Base-by-base conservation (phyloP, 2,113 vertebrate species). In the Heterocephalus glaber region DNA sequence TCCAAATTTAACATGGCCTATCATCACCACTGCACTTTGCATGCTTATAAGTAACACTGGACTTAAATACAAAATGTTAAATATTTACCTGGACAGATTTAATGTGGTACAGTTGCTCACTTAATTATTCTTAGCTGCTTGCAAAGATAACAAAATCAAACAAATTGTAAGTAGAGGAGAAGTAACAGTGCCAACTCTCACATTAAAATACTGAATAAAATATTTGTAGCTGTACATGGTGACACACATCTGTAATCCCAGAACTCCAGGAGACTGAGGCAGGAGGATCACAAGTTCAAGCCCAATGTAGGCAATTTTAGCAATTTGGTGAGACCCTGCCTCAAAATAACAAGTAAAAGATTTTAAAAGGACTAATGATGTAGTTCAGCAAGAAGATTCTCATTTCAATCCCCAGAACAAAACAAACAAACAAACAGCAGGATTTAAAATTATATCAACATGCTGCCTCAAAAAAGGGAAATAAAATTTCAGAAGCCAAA, bases 91-190 rank as follows among this genome's bases (percentile, higher is more conserved):
- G n/a, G n/a, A n/a, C n/a, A n/a, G n/a, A n/a, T n/a, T n/a, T n/a
- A n/a, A 66, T 7, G 47, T 86, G 58, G 94, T 24, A 72, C 28
- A 81, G 35, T 11, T 80, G 1, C 35, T 91, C 10, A 44, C 7
- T 72, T 16, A 89, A n/a, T n/a, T n/a, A 65, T 35, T 91, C 2
- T 63, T 89, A 82, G n/a, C n/a, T n/a, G 83, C 16, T 93, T 82
- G 33, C 10, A 94, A 92, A 90, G 33, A 92, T 56, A 88, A n/a
- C n/a, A 88, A 52, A 96, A 95, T 63, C n/a, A n/a, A n/a, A n/a
- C 16, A 93, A 90, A 92, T 38, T 84, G 24, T 68, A 83, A 86
- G 24, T 58, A 92, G 11, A 94, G 58, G 74, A 83, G 14, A 35
- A 41, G 1, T 3, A 77, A 52, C 38, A 95, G 94, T 44, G 56